phyloP scores from a whole-genome alignment of 2,888 invertebrate species.

The Orthosia gothica region DNA sequence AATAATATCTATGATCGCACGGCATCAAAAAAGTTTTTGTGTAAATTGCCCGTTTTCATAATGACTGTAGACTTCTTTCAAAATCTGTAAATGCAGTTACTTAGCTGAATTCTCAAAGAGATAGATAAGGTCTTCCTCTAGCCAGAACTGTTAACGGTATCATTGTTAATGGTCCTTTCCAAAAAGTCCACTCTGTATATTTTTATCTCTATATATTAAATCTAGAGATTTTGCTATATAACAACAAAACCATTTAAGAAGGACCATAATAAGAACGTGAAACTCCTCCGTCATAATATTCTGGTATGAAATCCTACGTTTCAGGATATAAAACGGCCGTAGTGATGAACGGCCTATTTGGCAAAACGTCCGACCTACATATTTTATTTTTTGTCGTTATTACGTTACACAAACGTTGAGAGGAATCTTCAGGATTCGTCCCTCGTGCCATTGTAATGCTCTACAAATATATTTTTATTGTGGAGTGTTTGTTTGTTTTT shows the following conservation, averaged over 20 bases:
- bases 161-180: no score
- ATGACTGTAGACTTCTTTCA: no score
- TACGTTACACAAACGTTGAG: conserved; percentile 60
- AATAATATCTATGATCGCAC: no score
- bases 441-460: conserved; percentile 76
- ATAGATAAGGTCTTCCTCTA: no score
- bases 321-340: conserved; percentile 29
- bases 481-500: conserved; percentile 75
- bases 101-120: no score
- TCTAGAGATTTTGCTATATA: not conserved
- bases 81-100: no score
- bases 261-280: not conserved
- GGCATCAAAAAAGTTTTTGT: no score
- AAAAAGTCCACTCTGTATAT: no score
- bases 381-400: conserved; percentile 64
- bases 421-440: conserved; percentile 71
- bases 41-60: no score
- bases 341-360: conserved; percentile 66
- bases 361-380: conserved; percentile 72
- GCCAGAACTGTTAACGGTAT: no score
- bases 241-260: not conserved
- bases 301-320: conserved; percentile 24
- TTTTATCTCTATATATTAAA: not conserved
- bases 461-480: conserved; percentile 73
- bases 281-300: conserved; percentile 1